Percentiles rank a stretch among this genome's conserved stretches.
Conservation (phyloP, 2,888 invertebrate species). For the Glyphotaelius pellucidus region DNA sequence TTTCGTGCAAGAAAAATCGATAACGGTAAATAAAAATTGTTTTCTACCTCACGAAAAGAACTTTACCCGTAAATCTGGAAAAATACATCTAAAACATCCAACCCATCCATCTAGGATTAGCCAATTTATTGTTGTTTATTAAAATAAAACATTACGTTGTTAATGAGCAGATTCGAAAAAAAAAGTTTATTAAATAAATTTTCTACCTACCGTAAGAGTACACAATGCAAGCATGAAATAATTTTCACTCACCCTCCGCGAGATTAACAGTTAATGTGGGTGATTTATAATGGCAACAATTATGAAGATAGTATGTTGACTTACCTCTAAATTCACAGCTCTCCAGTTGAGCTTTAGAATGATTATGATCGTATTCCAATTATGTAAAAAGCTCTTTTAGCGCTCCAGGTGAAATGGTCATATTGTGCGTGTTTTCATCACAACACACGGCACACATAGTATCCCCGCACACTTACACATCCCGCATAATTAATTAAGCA, state of each 20-base stretch:
- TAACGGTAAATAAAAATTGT: too few species aligned
- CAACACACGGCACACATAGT: not conserved
- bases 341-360: not conserved
- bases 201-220: not conserved
- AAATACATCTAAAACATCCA: not conserved
- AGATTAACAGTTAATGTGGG: not conserved
- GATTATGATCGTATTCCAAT: conserved; percentile 29
- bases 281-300: not conserved
- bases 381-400: conserved; percentile 28
- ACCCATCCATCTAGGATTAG: not conserved
- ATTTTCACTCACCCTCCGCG: not conserved
- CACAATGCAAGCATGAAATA: not conserved
- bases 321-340: conserved; percentile 14
- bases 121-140: too few species aligned
- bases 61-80: not conserved
- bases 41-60: too few species aligned
- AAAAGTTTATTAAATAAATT: not conserved
- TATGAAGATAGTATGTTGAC: not conserved
- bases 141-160: not conserved
- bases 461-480: conserved; percentile 18
- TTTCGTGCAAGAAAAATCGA: too few species aligned
- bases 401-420: not conserved
- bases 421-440: conserved; percentile 32
- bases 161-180: not conserved
- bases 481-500: conserved; percentile 5